Evolutionary conservation across 2,113 vertebrate genomes (phyloP).

Genomic region (Pteruthius melanotis): DNA sequence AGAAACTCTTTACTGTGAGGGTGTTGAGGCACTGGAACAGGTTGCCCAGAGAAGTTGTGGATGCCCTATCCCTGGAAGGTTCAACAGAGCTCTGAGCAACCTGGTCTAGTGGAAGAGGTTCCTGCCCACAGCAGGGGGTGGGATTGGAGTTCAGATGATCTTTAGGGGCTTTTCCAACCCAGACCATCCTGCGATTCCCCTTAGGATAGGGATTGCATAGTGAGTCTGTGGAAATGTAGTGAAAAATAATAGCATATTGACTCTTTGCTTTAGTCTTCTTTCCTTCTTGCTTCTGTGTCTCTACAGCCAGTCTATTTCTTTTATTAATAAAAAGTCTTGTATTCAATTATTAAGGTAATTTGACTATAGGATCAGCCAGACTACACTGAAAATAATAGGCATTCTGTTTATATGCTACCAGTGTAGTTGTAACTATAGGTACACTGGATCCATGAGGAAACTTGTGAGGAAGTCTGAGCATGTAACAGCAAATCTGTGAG

Average conservation of each 20-base stretch:
- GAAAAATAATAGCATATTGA: not conserved
- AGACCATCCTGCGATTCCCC: not conserved
- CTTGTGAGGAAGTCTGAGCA: not conserved
- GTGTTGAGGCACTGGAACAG: not conserved
- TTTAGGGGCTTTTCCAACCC: not conserved
- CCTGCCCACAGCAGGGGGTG: accelerated
- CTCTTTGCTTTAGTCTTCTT: not conserved
- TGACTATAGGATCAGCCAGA: not conserved
- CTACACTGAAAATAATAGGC: not conserved
- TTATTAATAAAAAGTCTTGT: not conserved
- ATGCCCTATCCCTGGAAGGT: not conserved
- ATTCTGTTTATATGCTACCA: not conserved
- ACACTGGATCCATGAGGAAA: not conserved
- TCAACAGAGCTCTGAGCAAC: not conserved
- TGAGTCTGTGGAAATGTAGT: not conserved
- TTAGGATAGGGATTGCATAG: not conserved
- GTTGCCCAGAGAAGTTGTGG: not conserved
- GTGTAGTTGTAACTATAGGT: not conserved
- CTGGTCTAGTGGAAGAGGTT: not conserved
- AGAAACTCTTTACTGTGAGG: not conserved
- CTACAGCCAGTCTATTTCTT: not conserved
- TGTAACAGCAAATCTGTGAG: not conserved
- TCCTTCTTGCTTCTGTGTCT: not conserved
- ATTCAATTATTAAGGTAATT: not conserved
- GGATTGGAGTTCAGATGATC: not conserved